Percentiles rank a stretch among this genome's conserved stretches.
These are phyloP conservation scores for Phyllotreta striolata DNA, from an alignment of 2,888 invertebrate genomes.

Conservation along the genomic window DNA sequence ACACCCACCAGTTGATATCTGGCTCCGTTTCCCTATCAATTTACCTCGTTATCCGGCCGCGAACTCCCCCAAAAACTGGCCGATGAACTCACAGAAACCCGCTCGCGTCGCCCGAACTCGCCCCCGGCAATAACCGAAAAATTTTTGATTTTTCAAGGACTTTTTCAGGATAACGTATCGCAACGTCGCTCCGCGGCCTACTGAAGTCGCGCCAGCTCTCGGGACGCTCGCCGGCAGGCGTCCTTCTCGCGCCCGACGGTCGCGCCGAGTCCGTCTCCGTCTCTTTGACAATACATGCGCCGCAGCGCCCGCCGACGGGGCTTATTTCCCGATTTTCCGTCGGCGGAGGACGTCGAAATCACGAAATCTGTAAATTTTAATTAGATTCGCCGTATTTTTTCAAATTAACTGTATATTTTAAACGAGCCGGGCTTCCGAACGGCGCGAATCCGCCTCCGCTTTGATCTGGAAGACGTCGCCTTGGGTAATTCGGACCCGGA, in stretches of 20 bases:
- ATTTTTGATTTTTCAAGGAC: slow-evolving; percentile 14
- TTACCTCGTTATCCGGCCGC: slow-evolving; percentile 7
- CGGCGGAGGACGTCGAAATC: not conserved
- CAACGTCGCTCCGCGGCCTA: slow-evolving; percentile 29
- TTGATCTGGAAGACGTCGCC: too few species aligned
- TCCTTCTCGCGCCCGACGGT: slow-evolving; percentile 13
- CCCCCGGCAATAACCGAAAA: not conserved
- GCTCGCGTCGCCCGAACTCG: slow-evolving; percentile 12
- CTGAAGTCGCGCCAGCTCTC: slow-evolving; percentile 31
- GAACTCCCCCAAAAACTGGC: slow-evolving; percentile 14
- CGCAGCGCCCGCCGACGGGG: slow-evolving; percentile 26
- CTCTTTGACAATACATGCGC: slow-evolving; percentile 35
- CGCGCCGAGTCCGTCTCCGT: slow-evolving; percentile 22
- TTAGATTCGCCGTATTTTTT: too few species aligned
- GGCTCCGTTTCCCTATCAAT: not conserved
- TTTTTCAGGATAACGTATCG: slow-evolving; percentile 19
- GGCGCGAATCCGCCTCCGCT: too few species aligned
- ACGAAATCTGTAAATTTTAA: not conserved
- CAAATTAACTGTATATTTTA: too few species aligned
- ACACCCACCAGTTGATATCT: slow-evolving; percentile 32
- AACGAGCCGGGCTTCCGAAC: too few species aligned
- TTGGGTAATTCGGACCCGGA: too few species aligned
- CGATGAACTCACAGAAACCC: slow-evolving; percentile 16
- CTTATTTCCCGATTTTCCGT: slow-evolving; percentile 26
- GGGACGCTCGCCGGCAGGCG: slow-evolving; percentile 25